Conservation (phyloP, 2,113 vertebrate species). For the Rousettus leschenaultii region DNA sequence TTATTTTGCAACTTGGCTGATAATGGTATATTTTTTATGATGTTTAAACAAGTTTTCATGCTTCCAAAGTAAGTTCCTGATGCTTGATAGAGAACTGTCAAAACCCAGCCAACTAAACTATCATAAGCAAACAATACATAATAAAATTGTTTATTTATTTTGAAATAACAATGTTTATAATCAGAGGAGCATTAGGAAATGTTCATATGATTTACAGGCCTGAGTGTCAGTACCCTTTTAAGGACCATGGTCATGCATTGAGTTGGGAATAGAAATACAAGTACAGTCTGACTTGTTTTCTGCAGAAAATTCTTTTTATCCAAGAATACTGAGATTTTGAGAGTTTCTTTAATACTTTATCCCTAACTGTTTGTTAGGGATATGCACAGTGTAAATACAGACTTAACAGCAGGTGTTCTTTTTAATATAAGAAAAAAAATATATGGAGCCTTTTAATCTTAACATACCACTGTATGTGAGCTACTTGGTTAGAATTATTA, state of each 20-base stretch:
- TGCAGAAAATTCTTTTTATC: background rate
- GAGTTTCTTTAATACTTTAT: slow-evolving; percentile 51
- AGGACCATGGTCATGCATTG: background rate
- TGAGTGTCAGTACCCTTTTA: background rate
- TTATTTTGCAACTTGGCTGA: slow-evolving; percentile 41
- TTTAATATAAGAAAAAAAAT: slow-evolving; percentile 55
- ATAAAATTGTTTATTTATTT: slow-evolving; percentile 8
- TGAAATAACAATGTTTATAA: background rate
- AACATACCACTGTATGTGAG: background rate
- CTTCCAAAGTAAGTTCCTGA: background rate
- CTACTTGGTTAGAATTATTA: slow-evolving; percentile 25
- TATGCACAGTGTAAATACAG: background rate
- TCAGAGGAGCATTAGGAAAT: background rate
- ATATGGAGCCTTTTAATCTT: slow-evolving; percentile 48
- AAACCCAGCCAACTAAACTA: slow-evolving; percentile 16
- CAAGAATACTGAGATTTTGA: slow-evolving; percentile 41
- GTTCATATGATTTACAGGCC: background rate
- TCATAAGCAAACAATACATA: slow-evolving; percentile 9
- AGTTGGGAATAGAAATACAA: background rate
- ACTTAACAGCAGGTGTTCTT: background rate
- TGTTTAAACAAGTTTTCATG: slow-evolving; percentile 41
- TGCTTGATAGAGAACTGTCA: background rate
- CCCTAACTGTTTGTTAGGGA: slow-evolving; percentile 46
- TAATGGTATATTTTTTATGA: slow-evolving; percentile 48
- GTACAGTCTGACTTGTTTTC: slow-evolving; percentile 3